Evolutionary conservation across 2,113 vertebrate species (phyloP), one percentile per base, ranked within the genome.

Genomic region (Macrotus californicus): DNA sequence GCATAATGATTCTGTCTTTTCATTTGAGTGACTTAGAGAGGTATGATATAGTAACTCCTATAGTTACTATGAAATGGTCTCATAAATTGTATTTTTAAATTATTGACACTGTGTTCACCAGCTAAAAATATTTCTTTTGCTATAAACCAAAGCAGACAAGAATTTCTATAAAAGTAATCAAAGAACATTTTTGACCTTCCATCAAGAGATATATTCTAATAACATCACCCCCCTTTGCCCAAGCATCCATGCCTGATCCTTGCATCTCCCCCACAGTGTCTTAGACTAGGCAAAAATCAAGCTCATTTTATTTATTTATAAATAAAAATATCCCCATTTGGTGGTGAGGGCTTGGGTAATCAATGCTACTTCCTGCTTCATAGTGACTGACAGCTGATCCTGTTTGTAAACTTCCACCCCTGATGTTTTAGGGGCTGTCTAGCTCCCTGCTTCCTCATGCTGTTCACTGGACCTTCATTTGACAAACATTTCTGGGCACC

Each of bases 61-160:
- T 34, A 70, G 81, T 83, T 84, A 67, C 87, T 75, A 21, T 52
- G 43, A 91, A 93, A 93, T 56, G 48, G 15, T 89, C 50, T 87
- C 43, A 94, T 91, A 94, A 91, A 93, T 80, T 85, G 6, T 64
- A 91, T 64, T 69, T 91, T 70, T 61, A 76, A 95, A 87, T 67
- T 84, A 93, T 52, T 91, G 50, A 87, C 83, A 90, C 7, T 67
- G 4, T 50, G 50, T 36, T 96, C 76, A 29, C 41, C 77, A 88
- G 72, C 72, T 95, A 93, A 84, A 75, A 52, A 54, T 61, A 34
- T 34, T 52, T 84, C 86, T 69, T 43, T 21, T 84, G 43, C 82
- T 50, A 70, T 76, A 84, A 88, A 43, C 41, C 46, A 64, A 84
- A 76, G 82, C 59, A 90, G 36, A 91, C 9, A 48, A 64, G 36